phyloP scores from a whole-genome alignment of 2,797 vertebrate genomes.

The Ctenopoma multispine region DNA sequence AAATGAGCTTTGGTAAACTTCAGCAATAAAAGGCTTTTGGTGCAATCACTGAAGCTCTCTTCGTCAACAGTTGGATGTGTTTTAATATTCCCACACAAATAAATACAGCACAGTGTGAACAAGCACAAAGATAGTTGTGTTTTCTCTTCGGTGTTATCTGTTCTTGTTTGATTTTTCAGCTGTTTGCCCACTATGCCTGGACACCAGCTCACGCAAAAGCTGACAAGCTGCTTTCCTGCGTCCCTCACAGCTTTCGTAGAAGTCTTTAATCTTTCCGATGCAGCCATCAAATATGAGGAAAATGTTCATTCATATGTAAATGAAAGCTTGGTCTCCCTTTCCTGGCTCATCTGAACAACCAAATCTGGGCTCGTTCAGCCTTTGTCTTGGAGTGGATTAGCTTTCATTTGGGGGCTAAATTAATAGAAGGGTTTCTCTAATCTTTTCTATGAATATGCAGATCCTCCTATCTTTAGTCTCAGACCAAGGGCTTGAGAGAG shows the following conservation, averaged over 20 bases:
- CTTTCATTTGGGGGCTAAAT: constrained; percentile 78
- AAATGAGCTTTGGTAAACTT: constrained; percentile 23
- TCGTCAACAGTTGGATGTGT: neutral
- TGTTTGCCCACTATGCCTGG: constrained; percentile 51
- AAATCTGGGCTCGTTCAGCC: constrained; percentile 61
- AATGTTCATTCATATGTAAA: constrained; percentile 80
- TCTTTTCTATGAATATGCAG: constrained; percentile 80
- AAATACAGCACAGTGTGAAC: neutral
- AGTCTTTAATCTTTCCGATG: constrained; percentile 76
- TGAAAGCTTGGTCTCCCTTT: constrained; percentile 63
- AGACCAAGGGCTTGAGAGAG: constrained; percentile 63
- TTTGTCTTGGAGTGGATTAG: constrained; percentile 80
- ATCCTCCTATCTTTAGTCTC: constrained; percentile 74
- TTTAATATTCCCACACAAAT: constrained; percentile 34
- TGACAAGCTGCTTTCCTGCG: constrained; percentile 42
- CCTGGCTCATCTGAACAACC: constrained; percentile 59
- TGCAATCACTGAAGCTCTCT: constrained; percentile 23
- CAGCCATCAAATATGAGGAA: constrained; percentile 66
- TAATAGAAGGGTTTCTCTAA: constrained; percentile 76
- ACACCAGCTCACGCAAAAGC: constrained; percentile 41
- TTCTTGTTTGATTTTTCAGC: constrained; percentile 34
- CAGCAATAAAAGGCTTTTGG: constrained; percentile 21
- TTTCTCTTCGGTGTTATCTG: constrained; percentile 30
- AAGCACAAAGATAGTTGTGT: neutral
- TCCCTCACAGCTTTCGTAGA: constrained; percentile 41